Conservation (phyloP, 2,888 invertebrate genomes). For the Luffia ferchaultella region DNA sequence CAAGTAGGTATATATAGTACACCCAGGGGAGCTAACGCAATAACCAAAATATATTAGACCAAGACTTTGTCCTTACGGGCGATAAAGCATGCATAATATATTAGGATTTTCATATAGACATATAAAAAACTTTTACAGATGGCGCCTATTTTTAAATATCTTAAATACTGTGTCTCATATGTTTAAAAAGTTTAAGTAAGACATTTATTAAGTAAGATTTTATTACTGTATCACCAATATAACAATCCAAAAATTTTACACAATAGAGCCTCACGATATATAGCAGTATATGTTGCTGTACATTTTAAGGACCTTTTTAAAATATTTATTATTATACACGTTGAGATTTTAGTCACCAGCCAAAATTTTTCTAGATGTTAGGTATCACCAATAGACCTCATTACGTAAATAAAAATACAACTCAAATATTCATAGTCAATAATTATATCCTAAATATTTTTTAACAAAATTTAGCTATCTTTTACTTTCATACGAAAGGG, state of each 20-base stretch:
- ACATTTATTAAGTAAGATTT: too few relatives aligned
- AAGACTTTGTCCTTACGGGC: background rate
- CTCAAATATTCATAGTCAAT: background rate
- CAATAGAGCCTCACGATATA: background rate
- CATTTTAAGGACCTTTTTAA: too few relatives aligned
- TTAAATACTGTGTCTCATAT: background rate
- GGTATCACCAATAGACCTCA: background rate
- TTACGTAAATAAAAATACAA: background rate
- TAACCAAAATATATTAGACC: background rate
- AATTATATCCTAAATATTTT: too few relatives aligned
- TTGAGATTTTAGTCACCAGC: background rate
- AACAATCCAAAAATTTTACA: background rate
- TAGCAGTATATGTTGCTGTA: background rate
- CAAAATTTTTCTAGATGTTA: background rate
- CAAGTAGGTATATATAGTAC: background rate
- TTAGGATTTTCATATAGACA: background rate
- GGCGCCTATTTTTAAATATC: background rate
- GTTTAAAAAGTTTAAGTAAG: background rate
- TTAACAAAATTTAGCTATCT: too few relatives aligned
- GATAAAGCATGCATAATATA: background rate
- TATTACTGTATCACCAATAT: background rate
- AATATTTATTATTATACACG: too few relatives aligned
- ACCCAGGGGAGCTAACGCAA: background rate
- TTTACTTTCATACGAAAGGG: too few relatives aligned
- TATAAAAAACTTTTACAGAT: background rate